Base-by-base conservation (phyloP, 2,113 vertebrate species). In the Xiphias gladius region DNA sequence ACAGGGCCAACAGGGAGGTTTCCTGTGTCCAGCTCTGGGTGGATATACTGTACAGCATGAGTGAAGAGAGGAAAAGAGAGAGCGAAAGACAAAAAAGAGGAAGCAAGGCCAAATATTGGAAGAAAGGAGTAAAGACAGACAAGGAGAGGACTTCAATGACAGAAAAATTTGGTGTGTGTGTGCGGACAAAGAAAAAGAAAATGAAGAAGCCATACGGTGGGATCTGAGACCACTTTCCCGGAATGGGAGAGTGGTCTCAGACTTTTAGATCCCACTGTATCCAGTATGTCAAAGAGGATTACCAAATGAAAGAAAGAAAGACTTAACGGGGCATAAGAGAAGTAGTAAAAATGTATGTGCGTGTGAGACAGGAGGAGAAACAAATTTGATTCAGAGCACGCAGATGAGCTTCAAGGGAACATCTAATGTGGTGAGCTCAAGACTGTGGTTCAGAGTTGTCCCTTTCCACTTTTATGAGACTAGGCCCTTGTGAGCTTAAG, bases 381-480 rank as follows among this genome's bases (percentile, higher is more conserved):
- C 3, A 26, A 16, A 76, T 80, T 62, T 55, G 71, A 93, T 89
- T 88, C 86, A 41, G 76, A 83, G 75, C 90, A 88, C 65, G 68
- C 65, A 62, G 58, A 35, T 24, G 57, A 65, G 76, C 84, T 86
- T 85, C 37, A 63, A 35, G 83, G 80, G 85, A 84, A 90, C 83
- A 83, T 35, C 78, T 83, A 69, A 88, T 82, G 80, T 76, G 68
- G 61, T 2, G 26, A 83, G 58, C 75, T 83, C 43, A 73, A 76
- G 63, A 70, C 85, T 80, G 82, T 68, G 63, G 82, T 80, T 86
- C 62, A 39, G 43, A 85, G 80, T 78, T 71, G 89, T 90, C 79
- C 80, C 76, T 59, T 73, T 77, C 58, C 68, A 75, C 84, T 82
- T 85, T 82, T 70, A 80, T 76, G 35, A 89, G 84, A 85, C 62